Base-by-base conservation (phyloP, 2,113 vertebrate species). In the Sminthopsis crassicaudata region DNA sequence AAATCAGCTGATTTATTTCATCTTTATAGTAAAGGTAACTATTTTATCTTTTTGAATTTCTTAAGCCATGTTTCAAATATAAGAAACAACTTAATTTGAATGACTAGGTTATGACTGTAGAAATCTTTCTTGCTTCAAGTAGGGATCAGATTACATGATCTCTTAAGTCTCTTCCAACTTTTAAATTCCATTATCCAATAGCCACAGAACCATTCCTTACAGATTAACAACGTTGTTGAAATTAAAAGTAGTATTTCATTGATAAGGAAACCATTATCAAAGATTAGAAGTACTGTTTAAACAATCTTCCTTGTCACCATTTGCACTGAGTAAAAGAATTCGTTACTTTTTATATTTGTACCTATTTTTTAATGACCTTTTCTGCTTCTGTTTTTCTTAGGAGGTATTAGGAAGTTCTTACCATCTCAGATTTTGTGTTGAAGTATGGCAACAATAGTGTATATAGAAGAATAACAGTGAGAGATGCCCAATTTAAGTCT, bases 311-410 rank as follows among this genome's bases (percentile, higher is more conserved):
- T 57, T 84, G 92, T 53, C 36, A 27, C 55, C 16, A 23, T 91
- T 90, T 95, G 52, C 95, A 88, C 53, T 19, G 50, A 94, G 89
- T 48, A 92, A 67, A 84, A 60, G 53, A 89, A 54, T 93, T 95
- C 88, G 91, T 91, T 94, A 51, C 52, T 90, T 91, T 48, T 96
- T 90, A 91, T n/a, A 94, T 10, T 27, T 46, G 1, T 94, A 50
- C 55, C 30, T 94, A 6, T 89, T 51, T 96, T 96, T 89, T 48
- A 91, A 91, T 54, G 76, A 52, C 11, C 27, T 91, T 92, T 76
- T 52, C 25, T 93, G 46, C 30, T 92, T 14, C 57, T 55, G 1
- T 24, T 90, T 91, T 94, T 94, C 94, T 53, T 36, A 84, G 51
- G 90, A 91, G 60, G 1, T 93, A 89, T 51, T 91, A 57, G 89